phyloP scores from a whole-genome alignment of 2,797 vertebrate genomes.

The Brotula barbata region DNA sequence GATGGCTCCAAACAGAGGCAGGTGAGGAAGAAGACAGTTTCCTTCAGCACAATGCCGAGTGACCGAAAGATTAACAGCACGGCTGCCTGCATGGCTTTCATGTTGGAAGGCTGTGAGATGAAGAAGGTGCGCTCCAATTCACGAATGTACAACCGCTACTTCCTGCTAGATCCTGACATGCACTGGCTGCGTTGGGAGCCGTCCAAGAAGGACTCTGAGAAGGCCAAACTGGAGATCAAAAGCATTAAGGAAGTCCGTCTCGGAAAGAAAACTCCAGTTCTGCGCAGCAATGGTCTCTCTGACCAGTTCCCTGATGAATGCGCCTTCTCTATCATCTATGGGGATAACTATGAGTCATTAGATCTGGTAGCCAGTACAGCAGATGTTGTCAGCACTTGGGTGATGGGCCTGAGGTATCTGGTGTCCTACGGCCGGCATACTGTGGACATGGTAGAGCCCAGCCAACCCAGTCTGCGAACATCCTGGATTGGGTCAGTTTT shows the following conservation, averaged over 20 bases:
- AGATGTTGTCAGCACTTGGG: slow-evolving; percentile 91
- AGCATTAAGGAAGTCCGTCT: slow-evolving; percentile 90
- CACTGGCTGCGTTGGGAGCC: slow-evolving; percentile 91
- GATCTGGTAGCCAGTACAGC: slow-evolving; percentile 89
- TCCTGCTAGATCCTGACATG: slow-evolving; percentile 89
- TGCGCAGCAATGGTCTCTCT: slow-evolving; percentile 90
- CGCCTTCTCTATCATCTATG: slow-evolving; percentile 93
- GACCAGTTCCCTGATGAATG: slow-evolving; percentile 94
- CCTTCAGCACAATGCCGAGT: slow-evolving; percentile 91
- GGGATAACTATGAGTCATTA: slow-evolving; percentile 93
- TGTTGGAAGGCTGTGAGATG: slow-evolving; percentile 95
- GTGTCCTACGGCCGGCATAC: slow-evolving; percentile 90
- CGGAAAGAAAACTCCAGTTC: slow-evolving; percentile 90
- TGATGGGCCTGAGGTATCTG: slow-evolving; percentile 92
- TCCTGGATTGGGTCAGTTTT: slow-evolving; percentile 93
- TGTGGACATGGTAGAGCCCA: slow-evolving; percentile 80
- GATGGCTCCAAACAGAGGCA: slow-evolving; percentile 87
- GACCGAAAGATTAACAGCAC: slow-evolving; percentile 94
- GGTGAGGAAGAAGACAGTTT: slow-evolving; percentile 89
- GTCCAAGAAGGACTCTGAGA: slow-evolving; percentile 92
- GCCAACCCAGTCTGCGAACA: slow-evolving; percentile 85
- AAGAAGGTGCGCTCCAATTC: slow-evolving; percentile 95
- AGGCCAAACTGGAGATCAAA: slow-evolving; percentile 92
- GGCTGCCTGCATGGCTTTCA: slow-evolving; percentile 92
- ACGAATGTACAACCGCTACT: slow-evolving; percentile 93